phyloP scores from a whole-genome alignment of 2,888 invertebrate genomes.

The Hoplodrina ambigua region DNA sequence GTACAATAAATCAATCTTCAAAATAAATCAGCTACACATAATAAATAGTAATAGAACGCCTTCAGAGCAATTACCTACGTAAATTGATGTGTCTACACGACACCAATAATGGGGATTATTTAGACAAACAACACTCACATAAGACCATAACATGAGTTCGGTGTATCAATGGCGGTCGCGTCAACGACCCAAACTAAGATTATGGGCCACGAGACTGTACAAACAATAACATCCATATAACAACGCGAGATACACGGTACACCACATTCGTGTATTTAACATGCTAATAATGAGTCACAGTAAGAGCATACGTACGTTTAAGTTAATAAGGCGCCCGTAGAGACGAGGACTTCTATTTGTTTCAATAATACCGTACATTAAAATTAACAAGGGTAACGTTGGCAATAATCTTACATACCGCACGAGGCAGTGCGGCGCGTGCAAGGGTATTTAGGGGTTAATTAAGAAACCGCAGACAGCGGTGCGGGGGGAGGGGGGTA shows the following conservation, averaged over 20 bases:
- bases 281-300: conserved; percentile 67
- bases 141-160: conserved; percentile 46
- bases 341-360: conserved; percentile 79
- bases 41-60: conserved; percentile 24
- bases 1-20: conserved; percentile 43
- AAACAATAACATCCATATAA: conserved; percentile 56
- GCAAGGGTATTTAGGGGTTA: conserved; percentile 88
- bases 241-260: conserved; percentile 15
- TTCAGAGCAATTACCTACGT: conserved; percentile 28
- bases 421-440: conserved; percentile 76
- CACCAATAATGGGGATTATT: conserved; percentile 46
- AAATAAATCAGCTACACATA: conserved; percentile 28
- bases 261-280: conserved; percentile 45
- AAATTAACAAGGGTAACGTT: conserved; percentile 86
- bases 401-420: conserved; percentile 86
- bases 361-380: conserved; percentile 86
- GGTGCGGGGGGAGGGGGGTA: conserved; percentile 74
- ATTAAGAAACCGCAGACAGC: conserved; percentile 89
- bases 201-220: conserved; percentile 49
- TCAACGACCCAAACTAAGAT: conserved; percentile 60
- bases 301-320: conserved; percentile 67
- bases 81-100: conserved; percentile 32
- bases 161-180: conserved; percentile 42
- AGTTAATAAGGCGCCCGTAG: conserved; percentile 73
- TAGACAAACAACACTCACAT: conserved; percentile 43